Evolutionary conservation across 2,797 vertebrate species (phyloP).

Genomic region (Chromobotia macracanthus): DNA sequence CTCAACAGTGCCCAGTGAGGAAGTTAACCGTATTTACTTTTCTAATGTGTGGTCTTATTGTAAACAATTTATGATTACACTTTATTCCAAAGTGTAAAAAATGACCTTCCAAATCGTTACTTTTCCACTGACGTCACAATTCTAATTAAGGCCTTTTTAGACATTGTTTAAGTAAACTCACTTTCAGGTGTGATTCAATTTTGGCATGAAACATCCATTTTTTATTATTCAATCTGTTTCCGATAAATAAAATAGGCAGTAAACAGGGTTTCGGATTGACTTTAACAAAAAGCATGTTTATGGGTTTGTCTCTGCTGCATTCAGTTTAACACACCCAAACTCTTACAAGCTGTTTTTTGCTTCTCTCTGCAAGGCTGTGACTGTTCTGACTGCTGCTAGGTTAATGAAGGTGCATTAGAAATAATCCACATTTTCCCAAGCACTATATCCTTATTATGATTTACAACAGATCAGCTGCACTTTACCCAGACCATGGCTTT

Average conservation of each 20-base stretch:
- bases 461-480: conserved; percentile 86
- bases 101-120: background rate
- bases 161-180: background rate
- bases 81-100: background rate
- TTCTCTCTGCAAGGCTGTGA: conserved; percentile 60
- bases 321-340: background rate
- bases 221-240: too few species aligned
- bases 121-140: too few species aligned
- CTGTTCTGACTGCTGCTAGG: conserved; percentile 80
- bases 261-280: too few species aligned
- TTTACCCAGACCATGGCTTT: conserved; percentile 45
- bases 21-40: background rate
- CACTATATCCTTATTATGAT: conserved; percentile 80
- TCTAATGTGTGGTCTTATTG: background rate
- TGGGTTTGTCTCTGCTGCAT: background rate
- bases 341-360: background rate
- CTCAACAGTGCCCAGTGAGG: background rate
- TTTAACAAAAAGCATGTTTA: background rate
- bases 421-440: conserved; percentile 73
- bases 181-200: background rate
- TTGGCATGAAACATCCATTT: too few species aligned
- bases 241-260: too few species aligned
- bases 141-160: too few species aligned
- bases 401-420: conserved; percentile 79
- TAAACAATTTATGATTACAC: background rate